These are phyloP conservation scores for Leptestheria dahalacensis DNA, from an alignment of 1,140 invertebrate species.

Conservation along the genomic window DNA sequence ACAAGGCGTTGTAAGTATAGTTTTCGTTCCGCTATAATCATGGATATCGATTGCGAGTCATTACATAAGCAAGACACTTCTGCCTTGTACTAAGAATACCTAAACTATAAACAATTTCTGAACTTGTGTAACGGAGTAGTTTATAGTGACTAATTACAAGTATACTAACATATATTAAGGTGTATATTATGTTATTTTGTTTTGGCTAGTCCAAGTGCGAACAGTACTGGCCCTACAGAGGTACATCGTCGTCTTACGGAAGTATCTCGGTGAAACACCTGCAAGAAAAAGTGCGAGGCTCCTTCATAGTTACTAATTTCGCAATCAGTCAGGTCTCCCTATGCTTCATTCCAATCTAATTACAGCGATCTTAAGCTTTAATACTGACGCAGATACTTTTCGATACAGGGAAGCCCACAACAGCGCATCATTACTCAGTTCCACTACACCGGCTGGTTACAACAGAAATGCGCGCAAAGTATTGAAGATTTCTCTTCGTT, in stretches of 20 bases:
- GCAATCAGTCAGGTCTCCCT: background rate
- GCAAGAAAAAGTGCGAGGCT: background rate
- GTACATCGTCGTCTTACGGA: background rate
- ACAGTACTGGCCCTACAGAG: background rate
- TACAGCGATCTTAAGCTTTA: background rate
- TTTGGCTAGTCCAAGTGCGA: background rate
- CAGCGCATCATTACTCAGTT: too few relatives aligned
- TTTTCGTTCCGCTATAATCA: background rate
- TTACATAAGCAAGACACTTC: too few relatives aligned
- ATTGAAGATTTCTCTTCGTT: background rate
- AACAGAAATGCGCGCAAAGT: background rate
- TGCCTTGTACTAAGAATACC: too few relatives aligned
- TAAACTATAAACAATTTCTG: too few relatives aligned
- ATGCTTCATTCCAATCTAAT: background rate
- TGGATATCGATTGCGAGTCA: too few relatives aligned
- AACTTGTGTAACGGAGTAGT: background rate
- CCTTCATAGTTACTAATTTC: background rate
- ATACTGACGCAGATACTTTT: too few relatives aligned
- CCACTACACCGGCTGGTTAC: too few relatives aligned
- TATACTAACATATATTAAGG: background rate
- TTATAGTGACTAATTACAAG: background rate
- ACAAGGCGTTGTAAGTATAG: conserved; percentile 22
- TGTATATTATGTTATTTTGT: background rate
- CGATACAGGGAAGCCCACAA: too few relatives aligned
- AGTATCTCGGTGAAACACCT: background rate